Conservation (phyloP, 2,797 vertebrate species). For the Chrosomus eos region DNA sequence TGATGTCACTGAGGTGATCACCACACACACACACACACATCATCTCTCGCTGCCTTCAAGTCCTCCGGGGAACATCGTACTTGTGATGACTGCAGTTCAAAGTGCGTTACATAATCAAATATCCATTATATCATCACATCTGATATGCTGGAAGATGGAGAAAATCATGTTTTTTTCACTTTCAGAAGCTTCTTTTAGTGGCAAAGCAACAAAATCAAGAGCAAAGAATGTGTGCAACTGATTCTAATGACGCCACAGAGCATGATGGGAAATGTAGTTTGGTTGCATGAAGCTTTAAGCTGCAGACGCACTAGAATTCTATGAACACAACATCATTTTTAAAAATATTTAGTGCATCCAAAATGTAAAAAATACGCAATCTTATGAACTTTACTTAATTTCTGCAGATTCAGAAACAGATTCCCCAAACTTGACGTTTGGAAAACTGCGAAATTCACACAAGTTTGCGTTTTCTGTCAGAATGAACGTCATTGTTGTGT, state of each 20-base stretch:
- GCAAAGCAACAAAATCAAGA: neutral
- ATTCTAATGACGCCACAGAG: neutral
- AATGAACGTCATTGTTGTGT: no score
- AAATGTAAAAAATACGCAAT: neutral
- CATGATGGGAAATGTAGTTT: constrained; percentile 1
- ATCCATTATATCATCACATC: no score
- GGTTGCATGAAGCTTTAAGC: neutral
- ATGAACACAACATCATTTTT: neutral
- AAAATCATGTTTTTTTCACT: neutral
- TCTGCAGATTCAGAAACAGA: neutral
- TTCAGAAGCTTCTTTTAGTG: neutral
- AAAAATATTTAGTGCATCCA: neutral
- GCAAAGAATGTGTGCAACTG: neutral
- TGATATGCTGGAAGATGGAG: neutral
- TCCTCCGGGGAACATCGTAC: neutral
- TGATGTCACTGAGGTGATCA: neutral
- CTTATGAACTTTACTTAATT: neutral
- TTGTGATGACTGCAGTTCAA: neutral
- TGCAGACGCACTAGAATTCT: neutral
- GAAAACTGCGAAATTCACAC: no score
- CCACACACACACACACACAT: neutral
- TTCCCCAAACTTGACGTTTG: neutral
- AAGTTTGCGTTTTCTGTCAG: no score
- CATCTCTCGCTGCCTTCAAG: constrained; percentile 19
- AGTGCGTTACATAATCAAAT: neutral